Evolutionary conservation across 2,113 vertebrate species (phyloP).

Genomic region (Blennius ocellaris): DNA sequence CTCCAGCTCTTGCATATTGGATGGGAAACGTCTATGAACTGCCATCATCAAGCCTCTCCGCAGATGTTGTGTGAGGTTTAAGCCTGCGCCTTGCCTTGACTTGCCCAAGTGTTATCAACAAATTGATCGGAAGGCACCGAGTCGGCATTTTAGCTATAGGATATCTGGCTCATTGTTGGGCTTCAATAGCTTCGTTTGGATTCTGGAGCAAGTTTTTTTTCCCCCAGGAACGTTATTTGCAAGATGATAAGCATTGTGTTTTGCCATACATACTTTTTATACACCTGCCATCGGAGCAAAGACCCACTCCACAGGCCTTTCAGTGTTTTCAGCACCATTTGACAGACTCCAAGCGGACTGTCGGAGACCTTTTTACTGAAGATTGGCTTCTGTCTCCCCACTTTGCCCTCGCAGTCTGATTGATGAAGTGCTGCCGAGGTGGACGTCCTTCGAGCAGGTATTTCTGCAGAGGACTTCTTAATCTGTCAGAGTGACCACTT

Average conservation of each 20-base stretch:
- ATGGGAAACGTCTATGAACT: not conserved
- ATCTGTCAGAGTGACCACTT: constrained; percentile 4
- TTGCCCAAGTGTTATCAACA: too few species aligned
- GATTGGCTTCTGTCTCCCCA: constrained; percentile 11
- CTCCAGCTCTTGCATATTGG: not conserved
- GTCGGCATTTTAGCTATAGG: too few species aligned
- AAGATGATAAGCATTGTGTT: not conserved
- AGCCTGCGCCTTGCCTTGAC: not conserved
- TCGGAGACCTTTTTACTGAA: constrained; percentile 9
- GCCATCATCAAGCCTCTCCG: not conserved
- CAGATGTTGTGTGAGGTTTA: not conserved
- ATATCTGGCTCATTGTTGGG: too few species aligned
- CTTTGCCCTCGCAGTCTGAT: constrained; percentile 4
- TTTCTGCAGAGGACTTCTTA: constrained; percentile 12
- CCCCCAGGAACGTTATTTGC: too few species aligned
- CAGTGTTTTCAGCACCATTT: not conserved
- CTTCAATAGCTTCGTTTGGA: too few species aligned
- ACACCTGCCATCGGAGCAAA: not conserved
- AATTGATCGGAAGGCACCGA: too few species aligned
- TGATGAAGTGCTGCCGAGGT: constrained; percentile 1
- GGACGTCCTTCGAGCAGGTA: not conserved
- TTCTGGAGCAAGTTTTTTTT: too few species aligned
- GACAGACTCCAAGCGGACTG: constrained; percentile 15
- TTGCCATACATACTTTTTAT: not conserved
- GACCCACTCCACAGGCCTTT: not conserved